These are phyloP conservation scores for Vanessa cardui DNA, from an alignment of 2,888 invertebrate genomes.

Conservation along the genomic window DNA sequence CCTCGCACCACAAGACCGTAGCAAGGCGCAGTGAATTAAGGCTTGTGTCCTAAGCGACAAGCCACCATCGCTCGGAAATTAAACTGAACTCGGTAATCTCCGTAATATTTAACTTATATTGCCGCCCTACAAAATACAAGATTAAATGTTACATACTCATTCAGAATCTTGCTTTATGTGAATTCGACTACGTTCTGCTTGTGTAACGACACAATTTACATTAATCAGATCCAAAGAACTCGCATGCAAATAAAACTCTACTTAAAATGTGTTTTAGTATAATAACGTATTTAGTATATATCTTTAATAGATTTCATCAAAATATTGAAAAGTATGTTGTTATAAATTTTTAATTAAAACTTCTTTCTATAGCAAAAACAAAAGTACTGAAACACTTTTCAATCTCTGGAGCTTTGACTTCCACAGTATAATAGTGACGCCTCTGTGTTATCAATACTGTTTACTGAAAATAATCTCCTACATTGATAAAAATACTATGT, in stretches of 20 bases:
- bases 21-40: constrained; percentile 45
- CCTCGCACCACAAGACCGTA: constrained; percentile 71
- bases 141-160: constrained; percentile 5
- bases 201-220: not conserved
- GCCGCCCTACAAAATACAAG: constrained; percentile 8
- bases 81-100: constrained; percentile 49
- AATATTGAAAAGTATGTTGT: not conserved
- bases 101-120: constrained; percentile 11
- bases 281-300: not conserved
- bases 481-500: constrained; percentile 1
- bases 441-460: constrained; percentile 1
- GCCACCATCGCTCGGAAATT: constrained; percentile 56
- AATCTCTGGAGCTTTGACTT: constrained; percentile 6
- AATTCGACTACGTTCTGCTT: not conserved
- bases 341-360: constrained; percentile 3
- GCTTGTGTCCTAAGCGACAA: constrained; percentile 44
- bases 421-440: not conserved
- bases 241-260: not conserved
- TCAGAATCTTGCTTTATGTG: not conserved
- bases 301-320: not conserved
- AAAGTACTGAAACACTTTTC: not conserved
- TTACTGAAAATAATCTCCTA: not conserved
- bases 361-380: constrained; percentile 2
- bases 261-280: too few species aligned
- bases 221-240: not conserved